These are phyloP conservation scores for Osmoderma eremita DNA, from an alignment of 2,888 invertebrate species.

Conservation along the genomic window DNA sequence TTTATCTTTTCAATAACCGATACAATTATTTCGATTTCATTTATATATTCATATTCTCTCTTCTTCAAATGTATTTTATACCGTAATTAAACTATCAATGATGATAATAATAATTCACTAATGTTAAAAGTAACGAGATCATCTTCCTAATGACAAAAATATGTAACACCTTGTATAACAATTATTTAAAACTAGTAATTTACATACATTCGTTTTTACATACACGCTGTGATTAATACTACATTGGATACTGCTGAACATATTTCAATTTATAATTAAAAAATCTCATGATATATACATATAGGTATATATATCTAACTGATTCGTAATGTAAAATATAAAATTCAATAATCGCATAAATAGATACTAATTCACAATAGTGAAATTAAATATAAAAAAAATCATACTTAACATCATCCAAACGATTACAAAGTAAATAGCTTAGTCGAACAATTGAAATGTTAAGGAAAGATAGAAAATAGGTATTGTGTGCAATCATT, in stretches of 20 bases:
- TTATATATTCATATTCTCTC: neutral
- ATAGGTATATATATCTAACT: neutral
- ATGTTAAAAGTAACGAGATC: slow-evolving; percentile 57
- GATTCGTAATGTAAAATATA: neutral
- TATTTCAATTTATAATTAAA: slow-evolving; percentile 5
- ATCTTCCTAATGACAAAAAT: slow-evolving; percentile 56
- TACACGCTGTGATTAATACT: slow-evolving; percentile 23
- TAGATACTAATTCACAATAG: neutral
- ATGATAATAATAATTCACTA: slow-evolving; percentile 47
- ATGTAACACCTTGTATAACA: slow-evolving; percentile 42
- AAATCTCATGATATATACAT: neutral
- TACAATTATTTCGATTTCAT: neutral
- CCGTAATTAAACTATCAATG: slow-evolving; percentile 35
- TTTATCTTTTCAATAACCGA: slow-evolving; percentile 11
- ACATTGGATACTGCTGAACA: slow-evolving; percentile 31
- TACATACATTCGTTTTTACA: slow-evolving; percentile 21
- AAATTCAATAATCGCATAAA: neutral
- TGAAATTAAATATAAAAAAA: neutral
- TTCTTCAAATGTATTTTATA: slow-evolving; percentile 30
- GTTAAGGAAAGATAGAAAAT: neutral
- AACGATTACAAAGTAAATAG: neutral
- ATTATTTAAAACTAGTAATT: slow-evolving; percentile 33
- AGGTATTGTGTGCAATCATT: neutral
- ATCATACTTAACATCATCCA: neutral
- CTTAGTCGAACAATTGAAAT: neutral